Conservation (phyloP, 2,888 invertebrate genomes). For the Tiliacea citrago region DNA sequence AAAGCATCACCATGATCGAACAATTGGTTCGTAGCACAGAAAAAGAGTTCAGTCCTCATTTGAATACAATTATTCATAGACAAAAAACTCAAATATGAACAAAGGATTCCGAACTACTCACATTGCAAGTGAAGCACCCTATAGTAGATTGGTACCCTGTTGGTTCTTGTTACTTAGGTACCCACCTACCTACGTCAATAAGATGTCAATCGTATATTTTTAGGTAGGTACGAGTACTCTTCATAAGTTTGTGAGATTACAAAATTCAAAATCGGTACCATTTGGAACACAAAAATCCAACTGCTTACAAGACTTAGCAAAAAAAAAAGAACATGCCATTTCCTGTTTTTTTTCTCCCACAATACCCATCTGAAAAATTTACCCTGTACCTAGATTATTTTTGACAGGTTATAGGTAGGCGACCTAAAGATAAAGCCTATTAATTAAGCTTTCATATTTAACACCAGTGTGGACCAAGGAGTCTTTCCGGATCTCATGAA, state of each 20-base stretch:
- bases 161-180: not conserved
- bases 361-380: not conserved
- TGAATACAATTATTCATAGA: not conserved
- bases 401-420: not conserved
- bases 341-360: too few species aligned
- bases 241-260: conserved; percentile 4
- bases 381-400: not conserved
- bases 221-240: not conserved
- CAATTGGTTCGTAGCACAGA: not conserved
- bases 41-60: not conserved
- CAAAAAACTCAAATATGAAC: not conserved
- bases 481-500: too few species aligned
- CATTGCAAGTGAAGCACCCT: not conserved
- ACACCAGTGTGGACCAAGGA: too few species aligned
- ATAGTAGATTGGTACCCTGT: too few species aligned
- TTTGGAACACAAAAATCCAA: conserved; percentile 10
- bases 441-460: too few species aligned
- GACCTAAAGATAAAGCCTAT: too few species aligned
- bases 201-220: not conserved
- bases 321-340: too few species aligned
- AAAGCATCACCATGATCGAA: not conserved
- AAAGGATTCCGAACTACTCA: not conserved
- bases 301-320: not conserved
- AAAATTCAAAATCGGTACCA: not conserved
- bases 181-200: not conserved